Percentiles rank a stretch among this genome's conserved stretches.
Evolutionary conservation across 2,888 invertebrate species (phyloP).

Genomic region (Escarpia spicata): DNA sequence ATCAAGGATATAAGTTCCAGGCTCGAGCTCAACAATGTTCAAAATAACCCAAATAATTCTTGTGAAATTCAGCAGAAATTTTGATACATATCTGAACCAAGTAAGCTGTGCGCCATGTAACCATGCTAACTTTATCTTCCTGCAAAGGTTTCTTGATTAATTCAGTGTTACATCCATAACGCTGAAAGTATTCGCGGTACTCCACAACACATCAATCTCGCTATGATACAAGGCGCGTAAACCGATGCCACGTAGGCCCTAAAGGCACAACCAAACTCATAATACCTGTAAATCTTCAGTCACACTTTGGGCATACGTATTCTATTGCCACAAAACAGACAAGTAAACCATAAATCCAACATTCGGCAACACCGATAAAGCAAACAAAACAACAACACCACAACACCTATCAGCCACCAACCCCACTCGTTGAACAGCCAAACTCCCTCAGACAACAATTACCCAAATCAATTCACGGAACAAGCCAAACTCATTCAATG

Average conservation of each 20-base stretch:
- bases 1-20: background rate
- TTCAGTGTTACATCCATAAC: background rate
- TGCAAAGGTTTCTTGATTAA: background rate
- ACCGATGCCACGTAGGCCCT: background rate
- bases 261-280: background rate
- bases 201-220: background rate
- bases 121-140: background rate
- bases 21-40: background rate
- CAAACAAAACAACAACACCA: background rate
- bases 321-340: background rate
- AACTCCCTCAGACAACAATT: background rate
- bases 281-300: conserved; percentile 1
- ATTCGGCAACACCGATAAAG: background rate
- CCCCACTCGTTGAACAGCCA: background rate
- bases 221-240: background rate
- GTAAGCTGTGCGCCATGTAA: background rate
- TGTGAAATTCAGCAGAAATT: background rate
- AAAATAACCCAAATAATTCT: background rate
- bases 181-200: background rate
- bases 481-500: background rate
- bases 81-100: background rate
- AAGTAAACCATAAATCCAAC: background rate
- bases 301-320: background rate
- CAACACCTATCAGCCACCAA: conserved; percentile 8
- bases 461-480: background rate